Evolutionary conservation across 2,113 vertebrate species (phyloP), one percentile per base, ranked within the genome.

Genomic region (Polyodon spathula): DNA sequence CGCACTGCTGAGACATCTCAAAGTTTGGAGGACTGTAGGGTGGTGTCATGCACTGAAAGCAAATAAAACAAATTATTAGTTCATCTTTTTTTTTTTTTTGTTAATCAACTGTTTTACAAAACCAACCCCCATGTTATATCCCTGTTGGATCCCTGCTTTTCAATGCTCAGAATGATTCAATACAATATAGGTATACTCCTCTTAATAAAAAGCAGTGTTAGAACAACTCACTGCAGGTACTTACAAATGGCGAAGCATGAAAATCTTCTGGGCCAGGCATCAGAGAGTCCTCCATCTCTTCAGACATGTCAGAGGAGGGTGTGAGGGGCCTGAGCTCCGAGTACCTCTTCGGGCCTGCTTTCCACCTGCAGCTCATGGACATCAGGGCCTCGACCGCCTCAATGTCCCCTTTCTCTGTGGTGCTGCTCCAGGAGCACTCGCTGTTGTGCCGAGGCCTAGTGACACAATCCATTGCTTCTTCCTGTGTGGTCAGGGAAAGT

Each of bases 351-450:
- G 77, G 75, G 43, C 80, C 82, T 1, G 76, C 66, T 59, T 89
- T 92, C 88, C 90, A 88, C 61, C 77, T 83, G 52, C 83, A 88
- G 39, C 85, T 92, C 90, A 95, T 93, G 11, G 88, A 88, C 78
- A 94, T 89, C 46, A 97, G 89, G 1, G 88, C 89, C 71, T 91
- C 89, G 39, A 90, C 90, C 9, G 92, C 92, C 68, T 90, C 90
- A 59, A 87, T 88, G 68, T 93, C 89, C 0, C 85, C 79, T 66
- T 86, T 83, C 66, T 85, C 84, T 56, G 86, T 60, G 0, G 73
- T 43, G 1, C 5, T 41, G 16, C 75, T 62, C 76, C 76, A 17
- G 67, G 59, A 53, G 70, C 75, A 43, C 71, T 59, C 68, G 77
- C 84, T 80, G 84, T 76, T 76, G 62, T 60, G 75, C 12, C 65